phyloP scores from a whole-genome alignment of 2,797 vertebrate genomes.

The Schizopygopsis pylzovi region DNA sequence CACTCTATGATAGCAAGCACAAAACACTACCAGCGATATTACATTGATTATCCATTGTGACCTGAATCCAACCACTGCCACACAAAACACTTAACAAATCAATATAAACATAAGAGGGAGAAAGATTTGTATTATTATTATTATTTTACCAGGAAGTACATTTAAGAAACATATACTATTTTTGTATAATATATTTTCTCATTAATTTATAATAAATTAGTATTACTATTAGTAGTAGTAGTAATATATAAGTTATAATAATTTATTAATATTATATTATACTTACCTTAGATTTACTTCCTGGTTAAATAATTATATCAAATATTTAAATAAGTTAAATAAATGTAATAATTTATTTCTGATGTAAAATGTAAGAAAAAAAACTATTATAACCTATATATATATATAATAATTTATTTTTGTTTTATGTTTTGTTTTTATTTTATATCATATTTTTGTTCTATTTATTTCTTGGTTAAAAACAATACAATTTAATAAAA shows the following conservation, averaged over 20 bases:
- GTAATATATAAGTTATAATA: not conserved
- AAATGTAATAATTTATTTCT: too few relatives aligned
- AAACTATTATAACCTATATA: not conserved
- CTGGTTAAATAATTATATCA: not conserved
- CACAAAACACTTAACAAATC: slow-evolving; percentile 28
- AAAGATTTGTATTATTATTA: not conserved
- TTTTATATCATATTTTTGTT: not conserved
- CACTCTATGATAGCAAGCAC: slow-evolving; percentile 44
- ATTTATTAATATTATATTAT: not conserved
- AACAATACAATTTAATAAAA: not conserved
- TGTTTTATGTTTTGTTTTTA: too few relatives aligned
- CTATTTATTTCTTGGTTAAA: not conserved
- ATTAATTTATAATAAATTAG: not conserved
- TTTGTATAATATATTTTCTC: not conserved
- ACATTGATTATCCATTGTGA: slow-evolving; percentile 63
- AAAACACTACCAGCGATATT: slow-evolving; percentile 46
- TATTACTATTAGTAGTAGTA: not conserved
- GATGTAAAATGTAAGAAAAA: too few relatives aligned
- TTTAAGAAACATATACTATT: not conserved
- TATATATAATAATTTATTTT: not conserved
- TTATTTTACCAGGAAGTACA: not conserved
- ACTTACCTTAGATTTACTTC: not conserved
- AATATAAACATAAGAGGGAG: not conserved
- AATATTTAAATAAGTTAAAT: not conserved
- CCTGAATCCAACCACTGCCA: slow-evolving; percentile 26